Evolutionary conservation across 30 jellyfish, hydroid and myxozoan genomes (phyloP).

Genomic region (Phacellophora camtschatica): DNA sequence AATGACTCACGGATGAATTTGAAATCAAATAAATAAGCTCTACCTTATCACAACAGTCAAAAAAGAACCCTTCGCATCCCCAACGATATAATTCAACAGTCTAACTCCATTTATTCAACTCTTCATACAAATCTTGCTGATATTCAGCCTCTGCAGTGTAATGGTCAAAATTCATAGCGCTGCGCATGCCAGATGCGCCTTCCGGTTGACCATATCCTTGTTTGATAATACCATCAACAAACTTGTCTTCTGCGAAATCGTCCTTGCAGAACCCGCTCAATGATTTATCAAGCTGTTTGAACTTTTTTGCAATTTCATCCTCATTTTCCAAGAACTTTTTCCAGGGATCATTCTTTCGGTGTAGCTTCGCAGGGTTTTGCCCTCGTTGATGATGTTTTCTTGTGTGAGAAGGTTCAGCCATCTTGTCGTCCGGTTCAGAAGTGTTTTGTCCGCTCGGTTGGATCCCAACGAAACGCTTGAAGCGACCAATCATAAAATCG

Average conservation of each 20-base stretch:
- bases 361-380: not conserved
- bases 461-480: constrained; percentile 73
- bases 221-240: constrained; percentile 39
- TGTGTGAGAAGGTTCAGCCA: not conserved
- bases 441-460: constrained; percentile 71
- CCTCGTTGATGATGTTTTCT: not conserved
- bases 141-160: constrained; percentile 53
- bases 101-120: constrained; percentile 67
- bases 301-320: constrained; percentile 83
- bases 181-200: constrained; percentile 59
- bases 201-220: constrained; percentile 33
- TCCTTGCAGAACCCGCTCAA: constrained; percentile 74
- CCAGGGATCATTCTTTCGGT: constrained; percentile 25
- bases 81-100: too few species aligned
- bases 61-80: too few species aligned
- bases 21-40: too few species aligned
- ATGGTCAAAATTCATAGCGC: constrained; percentile 31
- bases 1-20: too few species aligned
- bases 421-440: constrained; percentile 26
- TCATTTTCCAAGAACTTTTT: constrained; percentile 36
- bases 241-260: constrained; percentile 69
- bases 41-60: too few species aligned
- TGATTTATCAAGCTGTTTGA: constrained; percentile 77
- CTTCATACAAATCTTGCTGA: constrained; percentile 71
- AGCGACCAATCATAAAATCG: constrained; percentile 87